Conservation (phyloP, 2,888 invertebrate species). For the Dione vanillae region DNA sequence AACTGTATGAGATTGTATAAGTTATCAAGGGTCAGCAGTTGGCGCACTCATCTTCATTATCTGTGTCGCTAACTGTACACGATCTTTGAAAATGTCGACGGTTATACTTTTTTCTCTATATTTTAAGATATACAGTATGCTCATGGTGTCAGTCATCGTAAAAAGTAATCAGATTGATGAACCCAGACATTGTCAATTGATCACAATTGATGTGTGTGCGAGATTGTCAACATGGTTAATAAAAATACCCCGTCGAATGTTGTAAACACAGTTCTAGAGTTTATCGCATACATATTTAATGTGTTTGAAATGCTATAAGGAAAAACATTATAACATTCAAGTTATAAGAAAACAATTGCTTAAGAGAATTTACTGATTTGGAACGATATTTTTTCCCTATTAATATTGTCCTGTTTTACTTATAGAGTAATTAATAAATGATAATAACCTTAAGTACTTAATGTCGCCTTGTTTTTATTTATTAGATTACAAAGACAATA, state of each 20-base stretch:
- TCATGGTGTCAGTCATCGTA: constrained; percentile 13
- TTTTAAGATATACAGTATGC: not conserved
- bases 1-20: constrained; percentile 63
- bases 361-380: constrained; percentile 14
- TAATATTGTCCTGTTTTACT: constrained; percentile 24
- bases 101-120: not conserved
- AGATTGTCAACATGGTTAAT: constrained; percentile 51
- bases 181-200: constrained; percentile 65
- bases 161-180: constrained; percentile 33
- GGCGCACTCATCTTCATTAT: constrained; percentile 52
- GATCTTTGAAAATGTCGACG: constrained; percentile 27
- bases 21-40: constrained; percentile 71
- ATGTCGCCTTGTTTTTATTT: constrained; percentile 8
- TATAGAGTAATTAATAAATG: constrained; percentile 22
- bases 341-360: constrained; percentile 17
- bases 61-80: constrained; percentile 42
- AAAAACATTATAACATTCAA: constrained; percentile 24
- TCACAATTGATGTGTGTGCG: constrained; percentile 69
- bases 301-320: constrained; percentile 36
- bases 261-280: constrained; percentile 34
- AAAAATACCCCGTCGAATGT: constrained; percentile 46
- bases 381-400: constrained; percentile 4
- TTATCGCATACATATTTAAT: constrained; percentile 38
- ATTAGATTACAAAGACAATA: not conserved
- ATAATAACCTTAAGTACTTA: not conserved